Evolutionary conservation across 1,140 invertebrate species (phyloP), one percentile per base, ranked within the genome.

Genomic region (Heliconius congener): DNA sequence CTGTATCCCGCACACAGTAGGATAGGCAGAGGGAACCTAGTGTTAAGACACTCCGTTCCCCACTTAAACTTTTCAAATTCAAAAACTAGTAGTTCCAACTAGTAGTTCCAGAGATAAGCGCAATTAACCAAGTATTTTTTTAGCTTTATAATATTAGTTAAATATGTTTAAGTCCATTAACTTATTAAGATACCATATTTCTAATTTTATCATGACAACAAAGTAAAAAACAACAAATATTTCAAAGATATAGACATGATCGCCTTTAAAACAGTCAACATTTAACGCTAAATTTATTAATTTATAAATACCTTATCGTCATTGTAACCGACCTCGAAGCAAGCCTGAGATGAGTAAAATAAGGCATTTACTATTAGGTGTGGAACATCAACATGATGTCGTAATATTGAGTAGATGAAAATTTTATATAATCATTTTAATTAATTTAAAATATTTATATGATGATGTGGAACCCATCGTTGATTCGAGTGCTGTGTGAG

Each of bases 261-360:
- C 60, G 13, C 11, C 60, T 27, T 30, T 66, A 23, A 66, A 66
- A 16, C 3, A 6, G 23, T 30, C 60, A 37, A 23, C 13, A 66
- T 18, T 66, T 66, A 66, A 66, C 13, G 23, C 55, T 1, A 23
- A 23, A 23, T 23, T 66, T 66, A 66, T 66, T 66, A 30, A 66
- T 66, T 66, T 30, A 66, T 66, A 66, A 66, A 66, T 66, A 66
- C 60, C 60, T 11, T 30, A 66, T 6, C 27, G 60, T 57, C n/a
- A 30, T 27, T 66, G 60, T 66, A 16, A 30, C 60, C 27, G 60
- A 30, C 60, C 60, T 66, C 27, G 60, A 30, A 66, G n/a, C 60
- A 66, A 66, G 1, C 23, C 60, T 66, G 9, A 3, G 60, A 66
- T 66, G 60, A 66, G 60, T 66, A 66, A 66, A 66, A 66, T 66